Evolutionary conservation across 1,140 invertebrate species (phyloP).

Genomic region (Penaeus japonicus): DNA sequence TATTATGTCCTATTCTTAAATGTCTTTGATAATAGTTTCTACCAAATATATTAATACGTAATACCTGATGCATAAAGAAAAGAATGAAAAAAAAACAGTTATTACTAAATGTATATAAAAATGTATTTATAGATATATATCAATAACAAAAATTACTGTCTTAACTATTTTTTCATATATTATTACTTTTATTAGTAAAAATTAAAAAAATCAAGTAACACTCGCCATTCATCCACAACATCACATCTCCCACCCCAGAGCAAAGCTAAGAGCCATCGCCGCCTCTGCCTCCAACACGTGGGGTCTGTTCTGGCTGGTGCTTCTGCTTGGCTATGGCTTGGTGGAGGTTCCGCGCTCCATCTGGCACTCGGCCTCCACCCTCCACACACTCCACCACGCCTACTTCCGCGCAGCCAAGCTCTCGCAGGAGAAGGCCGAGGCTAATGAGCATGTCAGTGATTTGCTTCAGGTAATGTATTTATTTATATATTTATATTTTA

Average conservation of each 20-base stretch:
- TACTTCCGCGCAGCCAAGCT: constrained; percentile 98
- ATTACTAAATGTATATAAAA: too few species aligned
- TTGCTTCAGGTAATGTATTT: constrained; percentile 79
- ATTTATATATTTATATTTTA: background rate
- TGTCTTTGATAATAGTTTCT: too few species aligned
- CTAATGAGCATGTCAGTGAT: constrained; percentile 95
- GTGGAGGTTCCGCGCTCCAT: constrained; percentile 86
- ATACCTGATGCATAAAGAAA: too few species aligned
- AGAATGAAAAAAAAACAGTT: too few species aligned
- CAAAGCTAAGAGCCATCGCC: constrained; percentile 66
- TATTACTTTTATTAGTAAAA: background rate
- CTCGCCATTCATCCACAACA: background rate
- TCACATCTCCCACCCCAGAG: constrained; percentile 22
- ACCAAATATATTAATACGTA: too few species aligned
- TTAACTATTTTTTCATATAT: too few species aligned
- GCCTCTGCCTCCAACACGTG: constrained; percentile 99
- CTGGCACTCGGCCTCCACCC: constrained; percentile 64
- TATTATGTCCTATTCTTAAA: too few species aligned
- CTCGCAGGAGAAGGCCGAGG: constrained; percentile 94
- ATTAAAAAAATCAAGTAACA: background rate
- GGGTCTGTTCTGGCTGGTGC: constrained; percentile 94
- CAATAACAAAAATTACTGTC: too few species aligned
- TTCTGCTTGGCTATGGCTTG: constrained; percentile 94
- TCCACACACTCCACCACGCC: constrained; percentile 82
- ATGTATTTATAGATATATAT: too few species aligned